Evolutionary conservation across 2,888 invertebrate genomes (phyloP).

Genomic region (Ashinkailepas kermadecensis): DNA sequence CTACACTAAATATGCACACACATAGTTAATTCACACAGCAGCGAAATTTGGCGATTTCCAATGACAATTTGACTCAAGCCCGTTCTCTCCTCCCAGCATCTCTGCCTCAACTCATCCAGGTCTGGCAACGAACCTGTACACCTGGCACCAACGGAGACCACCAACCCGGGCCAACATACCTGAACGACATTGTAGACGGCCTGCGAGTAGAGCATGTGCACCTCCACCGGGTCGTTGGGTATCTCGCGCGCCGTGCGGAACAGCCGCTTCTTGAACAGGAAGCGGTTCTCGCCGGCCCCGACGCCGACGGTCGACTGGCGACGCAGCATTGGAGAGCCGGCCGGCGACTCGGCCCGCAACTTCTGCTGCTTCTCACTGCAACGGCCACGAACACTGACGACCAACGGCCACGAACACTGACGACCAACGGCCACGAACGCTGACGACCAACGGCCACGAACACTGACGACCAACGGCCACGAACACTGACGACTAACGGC

Average conservation of each 20-base stretch:
- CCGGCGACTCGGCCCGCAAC: not conserved
- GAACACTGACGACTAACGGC: not conserved
- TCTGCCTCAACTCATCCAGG: too few species aligned
- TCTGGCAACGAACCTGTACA: too few species aligned
- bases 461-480: too few species aligned
- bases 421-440: not conserved
- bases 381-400: not conserved
- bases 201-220: slow-evolving; percentile 86
- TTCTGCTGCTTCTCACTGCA: slow-evolving; percentile 6
- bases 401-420: not conserved
- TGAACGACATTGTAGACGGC: slow-evolving; percentile 91
- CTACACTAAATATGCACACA: too few species aligned
- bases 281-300: slow-evolving; percentile 73
- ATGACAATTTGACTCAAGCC: too few species aligned
- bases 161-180: slow-evolving; percentile 47
- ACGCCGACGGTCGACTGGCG: slow-evolving; percentile 25
- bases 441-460: too few species aligned
- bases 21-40: too few species aligned
- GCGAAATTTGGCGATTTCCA: too few species aligned
- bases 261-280: slow-evolving; percentile 82
- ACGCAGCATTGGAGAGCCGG: slow-evolving; percentile 2
- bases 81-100: too few species aligned
- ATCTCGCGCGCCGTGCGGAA: slow-evolving; percentile 81
- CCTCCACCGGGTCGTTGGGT: slow-evolving; percentile 91
- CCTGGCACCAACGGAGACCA: too few species aligned